Percentiles rank a stretch among this genome's conserved stretches.
These are phyloP conservation scores for Pentamera pediparva DNA, from an alignment of 53 echinoderm and acorn worm species.

Conservation along the genomic window DNA sequence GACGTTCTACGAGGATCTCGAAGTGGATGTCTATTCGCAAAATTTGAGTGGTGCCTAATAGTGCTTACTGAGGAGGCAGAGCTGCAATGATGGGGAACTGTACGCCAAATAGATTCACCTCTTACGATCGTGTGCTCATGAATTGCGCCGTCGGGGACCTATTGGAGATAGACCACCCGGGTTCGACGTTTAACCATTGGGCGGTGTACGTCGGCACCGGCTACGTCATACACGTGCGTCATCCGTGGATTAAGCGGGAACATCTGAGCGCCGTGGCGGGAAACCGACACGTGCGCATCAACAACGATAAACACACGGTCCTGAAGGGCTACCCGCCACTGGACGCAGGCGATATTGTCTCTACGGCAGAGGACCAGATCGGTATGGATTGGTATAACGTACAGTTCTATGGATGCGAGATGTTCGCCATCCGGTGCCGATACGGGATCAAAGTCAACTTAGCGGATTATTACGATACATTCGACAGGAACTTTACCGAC, in stretches of 20 bases:
- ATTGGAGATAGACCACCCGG: conserved; percentile 71
- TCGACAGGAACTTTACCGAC: conserved; percentile 45
- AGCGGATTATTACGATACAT: conserved; percentile 65
- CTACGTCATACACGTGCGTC: conserved; percentile 81
- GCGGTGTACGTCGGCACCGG: conserved; percentile 91
- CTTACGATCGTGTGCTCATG: conserved; percentile 55
- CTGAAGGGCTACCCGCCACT: conserved; percentile 62
- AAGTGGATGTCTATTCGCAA: too few relatives aligned
- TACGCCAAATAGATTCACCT: conserved; percentile 64
- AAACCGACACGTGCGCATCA: conserved; percentile 58
- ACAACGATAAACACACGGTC: conserved; percentile 71
- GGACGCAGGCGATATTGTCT: conserved; percentile 59
- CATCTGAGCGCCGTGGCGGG: conserved; percentile 56
- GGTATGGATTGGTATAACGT: conserved; percentile 96
- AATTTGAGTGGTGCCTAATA: too few relatives aligned
- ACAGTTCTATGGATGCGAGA: conserved; percentile 92
- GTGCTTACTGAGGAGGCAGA: background rate
- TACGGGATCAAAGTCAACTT: conserved; percentile 92
- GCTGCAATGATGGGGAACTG: conserved; percentile 60
- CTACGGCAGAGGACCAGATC: conserved; percentile 71
- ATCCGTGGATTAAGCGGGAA: conserved; percentile 82
- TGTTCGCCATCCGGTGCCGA: conserved; percentile 87
- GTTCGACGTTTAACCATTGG: conserved; percentile 95
- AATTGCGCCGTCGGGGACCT: conserved; percentile 72
- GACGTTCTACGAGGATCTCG: too few relatives aligned